Base-by-base conservation (phyloP, 2,797 vertebrate species). In the Spea hammondii region DNA sequence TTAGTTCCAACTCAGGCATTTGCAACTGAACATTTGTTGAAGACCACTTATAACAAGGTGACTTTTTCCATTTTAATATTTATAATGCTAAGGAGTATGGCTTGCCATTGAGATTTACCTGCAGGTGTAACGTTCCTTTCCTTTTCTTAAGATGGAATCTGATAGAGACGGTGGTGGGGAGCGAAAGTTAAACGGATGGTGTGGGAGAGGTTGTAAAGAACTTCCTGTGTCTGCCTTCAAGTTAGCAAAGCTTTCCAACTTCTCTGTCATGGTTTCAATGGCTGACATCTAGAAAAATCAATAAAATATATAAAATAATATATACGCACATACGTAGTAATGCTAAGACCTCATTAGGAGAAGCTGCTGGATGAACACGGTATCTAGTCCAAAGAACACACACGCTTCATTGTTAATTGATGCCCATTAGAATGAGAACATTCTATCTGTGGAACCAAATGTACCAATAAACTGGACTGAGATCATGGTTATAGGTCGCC, bases 101-200 rank as follows among this genome's bases (percentile, higher is more conserved):
- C 32, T 32, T 44, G 1, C 17, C 65, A 9, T 12, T 0, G 6
- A 8, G 8, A 13, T 85, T 85, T 80, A 98, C 97, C 97, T 97
- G 97, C 97, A 99, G 50, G 97, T 96, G 82, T 99, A 99, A 5
- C 97, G 95, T 86, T 99, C 97, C 90, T 99, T 99, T 91, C 97
- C 97, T 93, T 99, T 99, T 87, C 97, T 94, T 84, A 99, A 94
- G 91, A 99, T 98, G 89, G 97, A 96, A 62, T 99, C 97, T 0
- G 97, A 98, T 50, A 99, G 92, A 17, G 97, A 97, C 3, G 97
- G 94, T 5, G 97, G 95, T 0, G 97, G 97, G 0, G 97, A 95
- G 77, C 97, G 93, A 90, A 99, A 99, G 90, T 93, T 96, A 91
- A 99, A 99, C 45, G 97, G 95, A 77, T 97, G 96, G 77, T 98